phyloP scores from a whole-genome alignment of 2,888 invertebrate species.

The Lycocerus yunnanus region DNA sequence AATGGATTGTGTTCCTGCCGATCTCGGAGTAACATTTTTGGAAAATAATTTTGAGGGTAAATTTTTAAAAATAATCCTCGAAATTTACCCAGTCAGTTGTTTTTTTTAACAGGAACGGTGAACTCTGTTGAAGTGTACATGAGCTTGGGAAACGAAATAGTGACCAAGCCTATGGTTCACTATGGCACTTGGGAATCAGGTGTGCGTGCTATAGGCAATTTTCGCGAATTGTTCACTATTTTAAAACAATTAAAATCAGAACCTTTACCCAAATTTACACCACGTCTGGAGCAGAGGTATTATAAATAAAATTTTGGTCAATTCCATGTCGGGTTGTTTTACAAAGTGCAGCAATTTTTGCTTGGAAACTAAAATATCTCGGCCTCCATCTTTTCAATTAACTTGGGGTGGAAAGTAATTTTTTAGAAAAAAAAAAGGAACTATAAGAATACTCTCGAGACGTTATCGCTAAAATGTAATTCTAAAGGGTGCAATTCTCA shows the following conservation, averaged over 20 bases:
- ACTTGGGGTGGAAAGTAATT: too few species aligned
- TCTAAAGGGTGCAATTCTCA: too few species aligned
- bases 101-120: constrained; percentile 61
- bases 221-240: constrained; percentile 59
- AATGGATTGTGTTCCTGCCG: constrained; percentile 89
- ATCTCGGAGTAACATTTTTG: constrained; percentile 81
- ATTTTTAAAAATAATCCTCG: not conserved
- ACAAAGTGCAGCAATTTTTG: too few species aligned
- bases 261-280: constrained; percentile 61
- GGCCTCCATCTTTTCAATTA: too few species aligned
- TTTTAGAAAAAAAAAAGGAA: too few species aligned
- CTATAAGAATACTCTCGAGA: too few species aligned
- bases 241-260: constrained; percentile 66
- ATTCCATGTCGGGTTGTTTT: too few species aligned
- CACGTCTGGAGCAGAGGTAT: not conserved
- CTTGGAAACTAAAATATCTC: too few species aligned
- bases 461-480: too few species aligned
- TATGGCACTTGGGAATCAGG: constrained; percentile 92
- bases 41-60: constrained; percentile 76
- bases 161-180: constrained; percentile 62
- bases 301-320: not conserved
- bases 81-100: not conserved
- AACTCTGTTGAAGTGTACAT: constrained; percentile 80
- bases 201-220: constrained; percentile 73
- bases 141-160: constrained; percentile 48